Conservation (phyloP, 1,140 invertebrate species). For the Drosophila navojoa region DNA sequence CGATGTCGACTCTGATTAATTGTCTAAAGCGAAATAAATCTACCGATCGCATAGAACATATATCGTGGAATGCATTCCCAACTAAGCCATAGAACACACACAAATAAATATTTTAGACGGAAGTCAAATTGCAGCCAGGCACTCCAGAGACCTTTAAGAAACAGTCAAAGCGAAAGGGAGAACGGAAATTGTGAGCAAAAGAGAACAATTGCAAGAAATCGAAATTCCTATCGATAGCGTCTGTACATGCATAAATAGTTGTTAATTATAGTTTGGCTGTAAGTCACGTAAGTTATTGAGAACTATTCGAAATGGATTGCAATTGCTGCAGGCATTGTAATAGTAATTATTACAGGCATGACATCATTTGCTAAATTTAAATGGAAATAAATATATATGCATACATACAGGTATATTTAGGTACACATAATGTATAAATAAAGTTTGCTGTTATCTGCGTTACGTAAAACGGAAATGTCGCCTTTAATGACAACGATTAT, state of each 20-base stretch:
- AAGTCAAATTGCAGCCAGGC: conserved; percentile 17
- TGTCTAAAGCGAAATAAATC: conserved; percentile 44
- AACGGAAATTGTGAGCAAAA: not conserved
- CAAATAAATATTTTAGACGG: conserved; percentile 17
- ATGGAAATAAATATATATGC: conserved; percentile 1
- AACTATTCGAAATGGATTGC: conserved; percentile 1
- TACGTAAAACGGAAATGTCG: not conserved
- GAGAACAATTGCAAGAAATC: not conserved
- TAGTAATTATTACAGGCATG: not conserved
- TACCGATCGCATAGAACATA: conserved; percentile 31
- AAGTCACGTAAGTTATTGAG: conserved; percentile 16
- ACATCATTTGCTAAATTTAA: conserved; percentile 11
- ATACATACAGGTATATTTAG: too few species aligned
- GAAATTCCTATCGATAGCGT: not conserved
- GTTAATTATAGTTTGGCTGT: conserved; percentile 8
- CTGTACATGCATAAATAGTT: conserved; percentile 12
- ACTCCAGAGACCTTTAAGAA: too few species aligned
- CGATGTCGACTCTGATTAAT: conserved; percentile 62
- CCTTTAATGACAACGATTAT: not conserved
- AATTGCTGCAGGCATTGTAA: not conserved
- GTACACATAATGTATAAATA: not conserved
- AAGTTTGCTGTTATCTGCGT: not conserved
- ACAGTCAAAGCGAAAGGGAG: conserved; percentile 18
- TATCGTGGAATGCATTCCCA: conserved; percentile 48
- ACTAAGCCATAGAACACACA: not conserved